Percentiles rank a stretch among this genome's conserved stretches.
Evolutionary conservation across 2,113 vertebrate species (phyloP).

Genomic region (Lepisosteus oculatus): DNA sequence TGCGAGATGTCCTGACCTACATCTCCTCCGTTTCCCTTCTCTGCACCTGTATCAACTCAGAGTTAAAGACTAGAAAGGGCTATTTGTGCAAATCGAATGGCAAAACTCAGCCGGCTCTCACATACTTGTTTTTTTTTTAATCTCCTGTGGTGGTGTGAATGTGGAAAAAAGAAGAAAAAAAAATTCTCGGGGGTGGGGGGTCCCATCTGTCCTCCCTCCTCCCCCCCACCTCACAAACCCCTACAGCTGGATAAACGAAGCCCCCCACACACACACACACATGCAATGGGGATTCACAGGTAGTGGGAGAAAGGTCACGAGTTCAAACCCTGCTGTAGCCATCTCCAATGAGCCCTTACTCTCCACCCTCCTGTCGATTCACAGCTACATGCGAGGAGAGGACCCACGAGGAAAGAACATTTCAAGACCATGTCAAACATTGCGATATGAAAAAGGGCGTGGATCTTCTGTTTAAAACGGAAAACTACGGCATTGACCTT

Average conservation of each 20-base stretch:
- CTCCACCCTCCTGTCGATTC: too few species aligned
- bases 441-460: too few species aligned
- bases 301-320: conserved; percentile 42
- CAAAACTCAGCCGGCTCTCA: neutral
- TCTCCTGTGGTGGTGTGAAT: neutral
- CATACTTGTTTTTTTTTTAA: neutral
- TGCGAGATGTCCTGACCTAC: neutral
- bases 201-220: neutral
- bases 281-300: conserved; percentile 44
- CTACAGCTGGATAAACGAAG: conserved; percentile 23
- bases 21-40: neutral
- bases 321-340: conserved; percentile 33
- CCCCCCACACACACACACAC: neutral
- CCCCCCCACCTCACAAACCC: neutral
- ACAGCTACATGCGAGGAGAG: too few species aligned
- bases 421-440: too few species aligned
- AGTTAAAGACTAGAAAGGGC: neutral
- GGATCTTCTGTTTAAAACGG: too few species aligned
- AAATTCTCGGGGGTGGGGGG: too few species aligned
- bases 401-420: too few species aligned
- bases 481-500: too few species aligned
- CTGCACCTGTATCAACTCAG: neutral
- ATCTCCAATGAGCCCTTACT: too few species aligned
- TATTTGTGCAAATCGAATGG: neutral
- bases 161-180: too few species aligned